phyloP scores from a whole-genome alignment of 1,140 invertebrate genomes.

The Drosophila lini region DNA sequence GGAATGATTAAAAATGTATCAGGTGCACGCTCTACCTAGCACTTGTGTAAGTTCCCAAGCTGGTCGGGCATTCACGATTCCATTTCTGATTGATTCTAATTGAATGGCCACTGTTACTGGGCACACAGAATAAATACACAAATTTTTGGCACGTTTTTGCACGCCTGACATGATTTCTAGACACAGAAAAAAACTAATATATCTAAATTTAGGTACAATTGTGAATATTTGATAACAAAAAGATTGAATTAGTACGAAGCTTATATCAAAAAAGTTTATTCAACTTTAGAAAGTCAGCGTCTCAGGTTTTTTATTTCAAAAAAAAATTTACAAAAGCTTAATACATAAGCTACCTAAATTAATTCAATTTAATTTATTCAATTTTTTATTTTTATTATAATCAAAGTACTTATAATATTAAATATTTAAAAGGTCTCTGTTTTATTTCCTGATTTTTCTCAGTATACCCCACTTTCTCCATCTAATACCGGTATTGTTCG shows the following conservation, averaged over 20 bases:
- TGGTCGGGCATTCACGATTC: slow-evolving; percentile 1
- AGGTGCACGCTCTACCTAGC: slow-evolving; percentile 2
- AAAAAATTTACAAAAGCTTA: no score
- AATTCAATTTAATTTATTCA: not conserved
- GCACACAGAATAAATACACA: slow-evolving; percentile 18
- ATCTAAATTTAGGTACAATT: not conserved
- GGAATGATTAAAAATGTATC: slow-evolving; percentile 33
- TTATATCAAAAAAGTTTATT: not conserved
- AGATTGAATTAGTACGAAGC: not conserved
- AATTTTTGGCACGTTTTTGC: slow-evolving; percentile 65
- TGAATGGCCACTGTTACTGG: slow-evolving; percentile 39
- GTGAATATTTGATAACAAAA: not conserved
- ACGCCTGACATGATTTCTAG: slow-evolving; percentile 53
- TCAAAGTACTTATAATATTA: not conserved
- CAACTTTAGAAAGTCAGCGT: not conserved
- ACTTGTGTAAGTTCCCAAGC: slow-evolving; percentile 46
- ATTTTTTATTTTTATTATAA: not conserved
- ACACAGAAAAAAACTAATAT: slow-evolving; percentile 12
- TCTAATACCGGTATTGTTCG: slow-evolving; percentile 26
- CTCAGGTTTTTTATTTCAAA: not conserved
- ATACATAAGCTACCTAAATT: no score
- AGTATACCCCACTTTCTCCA: slow-evolving; percentile 20
- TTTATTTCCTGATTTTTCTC: not conserved
- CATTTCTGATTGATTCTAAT: slow-evolving; percentile 64
- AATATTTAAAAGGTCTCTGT: not conserved